phyloP scores from a whole-genome alignment of 2,113 vertebrate genomes.

The Eudyptes chrysolophus region DNA sequence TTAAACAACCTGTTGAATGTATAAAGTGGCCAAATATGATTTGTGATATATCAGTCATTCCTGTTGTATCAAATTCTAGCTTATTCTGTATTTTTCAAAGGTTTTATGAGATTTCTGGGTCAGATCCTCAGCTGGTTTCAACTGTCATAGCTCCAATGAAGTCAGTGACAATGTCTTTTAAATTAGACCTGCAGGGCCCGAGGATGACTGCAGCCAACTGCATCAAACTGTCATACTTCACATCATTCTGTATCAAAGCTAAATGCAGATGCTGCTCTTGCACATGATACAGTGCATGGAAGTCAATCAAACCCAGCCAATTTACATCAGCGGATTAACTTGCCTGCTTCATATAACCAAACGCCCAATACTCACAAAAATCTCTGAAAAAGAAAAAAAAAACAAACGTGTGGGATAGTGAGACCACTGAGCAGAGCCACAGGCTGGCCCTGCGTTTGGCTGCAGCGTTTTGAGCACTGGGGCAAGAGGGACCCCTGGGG shows the following conservation, averaged over 20 bases:
- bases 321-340: conserved; percentile 12
- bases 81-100: not conserved
- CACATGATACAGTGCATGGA: not conserved
- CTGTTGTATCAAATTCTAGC: not conserved
- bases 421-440: not conserved
- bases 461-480: not conserved
- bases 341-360: not conserved
- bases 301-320: not conserved
- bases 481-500: not conserved
- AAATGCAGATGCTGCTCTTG: not conserved
- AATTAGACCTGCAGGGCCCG: conserved; percentile 1
- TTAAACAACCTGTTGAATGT: not conserved
- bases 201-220: not conserved
- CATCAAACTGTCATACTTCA: conserved; percentile 8
- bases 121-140: not conserved
- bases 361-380: not conserved
- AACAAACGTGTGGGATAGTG: rapidly evolving
- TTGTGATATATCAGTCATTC: not conserved
- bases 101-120: not conserved
- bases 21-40: not conserved
- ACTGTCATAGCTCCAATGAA: not conserved
- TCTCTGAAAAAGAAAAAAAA: not conserved
- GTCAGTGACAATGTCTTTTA: conserved; percentile 8
- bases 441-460: not conserved
- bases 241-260: not conserved